phyloP scores from a whole-genome alignment of 2,113 vertebrate genomes.

The Pantherophis guttatus region DNA sequence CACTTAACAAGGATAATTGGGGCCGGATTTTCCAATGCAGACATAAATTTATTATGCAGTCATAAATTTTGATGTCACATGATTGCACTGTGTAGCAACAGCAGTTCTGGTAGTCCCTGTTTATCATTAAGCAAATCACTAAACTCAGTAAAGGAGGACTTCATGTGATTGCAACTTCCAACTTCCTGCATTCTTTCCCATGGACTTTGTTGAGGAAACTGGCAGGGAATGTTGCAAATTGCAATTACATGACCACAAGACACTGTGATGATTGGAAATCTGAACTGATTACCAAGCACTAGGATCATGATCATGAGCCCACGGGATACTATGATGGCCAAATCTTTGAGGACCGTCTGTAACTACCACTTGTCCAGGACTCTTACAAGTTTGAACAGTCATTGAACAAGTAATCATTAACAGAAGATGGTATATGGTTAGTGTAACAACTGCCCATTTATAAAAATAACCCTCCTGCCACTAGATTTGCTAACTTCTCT shows the following conservation, averaged over 20 bases:
- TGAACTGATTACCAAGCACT: neutral
- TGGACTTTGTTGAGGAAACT: neutral
- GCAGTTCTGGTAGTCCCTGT: neutral
- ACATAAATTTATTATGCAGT: no score
- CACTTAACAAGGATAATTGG: neutral
- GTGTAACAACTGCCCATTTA: neutral
- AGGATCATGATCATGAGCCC: neutral
- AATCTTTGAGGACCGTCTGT: neutral
- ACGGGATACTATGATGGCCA: neutral
- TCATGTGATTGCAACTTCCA: neutral
- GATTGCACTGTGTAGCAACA: neutral
- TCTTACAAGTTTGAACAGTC: neutral
- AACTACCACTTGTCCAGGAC: neutral
- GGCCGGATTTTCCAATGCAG: neutral
- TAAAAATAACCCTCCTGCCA: neutral
- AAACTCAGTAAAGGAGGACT: neutral
- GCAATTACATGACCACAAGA: neutral
- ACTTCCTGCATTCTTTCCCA: neutral
- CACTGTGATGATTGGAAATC: neutral
- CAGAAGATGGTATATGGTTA: neutral
- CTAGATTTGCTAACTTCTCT: constrained; percentile 27
- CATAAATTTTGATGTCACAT: neutral
- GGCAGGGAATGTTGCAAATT: neutral
- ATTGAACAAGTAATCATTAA: neutral
- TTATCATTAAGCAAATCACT: neutral